Percentiles rank a stretch among this genome's conserved stretches.
phyloP scores from a whole-genome alignment of 2,797 vertebrate genomes.

The Arrhamphus sclerolepis region DNA sequence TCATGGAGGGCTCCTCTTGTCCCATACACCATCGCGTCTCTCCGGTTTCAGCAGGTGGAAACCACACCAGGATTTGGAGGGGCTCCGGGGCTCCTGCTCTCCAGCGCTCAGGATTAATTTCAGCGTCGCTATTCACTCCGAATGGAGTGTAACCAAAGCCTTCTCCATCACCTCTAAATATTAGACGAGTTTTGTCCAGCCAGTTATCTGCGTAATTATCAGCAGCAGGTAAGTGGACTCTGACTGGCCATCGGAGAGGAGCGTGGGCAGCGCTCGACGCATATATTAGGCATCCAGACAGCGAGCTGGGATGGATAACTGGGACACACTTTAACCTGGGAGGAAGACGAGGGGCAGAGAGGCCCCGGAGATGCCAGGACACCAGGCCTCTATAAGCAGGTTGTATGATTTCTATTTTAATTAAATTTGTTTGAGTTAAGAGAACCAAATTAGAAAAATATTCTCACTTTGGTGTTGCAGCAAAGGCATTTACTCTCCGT shows the following conservation, averaged over 20 bases:
- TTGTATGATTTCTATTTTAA: conserved; percentile 51
- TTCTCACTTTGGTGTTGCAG: neutral
- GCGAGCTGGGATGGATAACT: conserved; percentile 11
- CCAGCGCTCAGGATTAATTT: conserved; percentile 76
- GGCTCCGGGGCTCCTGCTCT: conserved; percentile 45
- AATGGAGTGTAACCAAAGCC: conserved; percentile 78
- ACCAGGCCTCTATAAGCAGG: conserved; percentile 50
- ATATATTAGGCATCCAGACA: conserved; percentile 69
- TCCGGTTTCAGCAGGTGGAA: conserved; percentile 81
- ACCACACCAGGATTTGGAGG: conserved; percentile 53
- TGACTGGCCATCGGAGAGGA: conserved; percentile 59
- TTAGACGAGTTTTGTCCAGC: conserved; percentile 64
- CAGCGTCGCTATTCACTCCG: conserved; percentile 71
- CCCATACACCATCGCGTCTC: conserved; percentile 52
- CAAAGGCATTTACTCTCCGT: conserved; percentile 36
- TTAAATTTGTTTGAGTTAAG: too few relatives aligned
- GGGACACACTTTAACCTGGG: conserved; percentile 5
- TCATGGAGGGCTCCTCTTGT: conserved; percentile 71
- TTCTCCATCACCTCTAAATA: conserved; percentile 74
- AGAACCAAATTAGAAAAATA: neutral
- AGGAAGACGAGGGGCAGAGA: conserved; percentile 11
- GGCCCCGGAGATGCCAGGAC: conserved; percentile 24
- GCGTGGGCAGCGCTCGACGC: conserved; percentile 61
- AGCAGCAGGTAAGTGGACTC: conserved; percentile 85
- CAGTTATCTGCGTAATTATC: conserved; percentile 78